Conservation (phyloP, 2,113 vertebrate genomes). For the Pandion haliaetus region DNA sequence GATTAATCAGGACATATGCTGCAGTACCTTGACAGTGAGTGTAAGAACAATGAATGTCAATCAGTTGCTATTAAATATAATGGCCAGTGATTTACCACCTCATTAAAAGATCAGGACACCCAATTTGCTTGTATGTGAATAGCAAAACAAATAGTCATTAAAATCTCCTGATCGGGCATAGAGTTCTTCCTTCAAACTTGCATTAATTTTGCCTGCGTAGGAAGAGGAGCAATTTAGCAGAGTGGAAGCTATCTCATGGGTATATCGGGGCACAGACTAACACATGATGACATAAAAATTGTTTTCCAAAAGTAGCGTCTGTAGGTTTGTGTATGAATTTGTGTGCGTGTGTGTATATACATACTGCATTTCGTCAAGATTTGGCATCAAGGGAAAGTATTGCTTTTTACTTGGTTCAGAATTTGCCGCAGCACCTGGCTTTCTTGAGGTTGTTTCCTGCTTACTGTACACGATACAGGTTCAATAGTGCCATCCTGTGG, state of each 20-base stretch:
- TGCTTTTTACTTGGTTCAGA: neutral
- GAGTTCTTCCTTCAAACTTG: neutral
- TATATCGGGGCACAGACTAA: neutral
- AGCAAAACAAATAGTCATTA: conserved; percentile 18
- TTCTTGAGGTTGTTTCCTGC: neutral
- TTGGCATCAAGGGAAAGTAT: neutral
- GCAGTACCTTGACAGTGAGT: neutral
- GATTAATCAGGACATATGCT: neutral
- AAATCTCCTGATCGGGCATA: neutral
- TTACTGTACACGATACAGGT: neutral
- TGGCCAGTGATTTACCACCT: conserved; percentile 19
- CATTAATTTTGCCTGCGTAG: neutral
- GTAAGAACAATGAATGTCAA: conserved; percentile 12
- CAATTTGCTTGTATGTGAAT: neutral
- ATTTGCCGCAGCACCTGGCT: neutral
- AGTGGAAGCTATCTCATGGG: neutral
- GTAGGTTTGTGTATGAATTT: neutral
- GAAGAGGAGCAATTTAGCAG: neutral
- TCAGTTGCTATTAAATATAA: conserved; percentile 29
- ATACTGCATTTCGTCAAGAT: neutral
- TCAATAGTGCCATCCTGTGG: conserved; percentile 76
- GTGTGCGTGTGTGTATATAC: neutral
- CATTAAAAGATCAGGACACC: neutral
- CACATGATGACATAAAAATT: accelerated
- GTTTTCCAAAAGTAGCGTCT: neutral